phyloP scores from a whole-genome alignment of 2,888 invertebrate genomes.

The Caenorhabditis auriculariae region DNA sequence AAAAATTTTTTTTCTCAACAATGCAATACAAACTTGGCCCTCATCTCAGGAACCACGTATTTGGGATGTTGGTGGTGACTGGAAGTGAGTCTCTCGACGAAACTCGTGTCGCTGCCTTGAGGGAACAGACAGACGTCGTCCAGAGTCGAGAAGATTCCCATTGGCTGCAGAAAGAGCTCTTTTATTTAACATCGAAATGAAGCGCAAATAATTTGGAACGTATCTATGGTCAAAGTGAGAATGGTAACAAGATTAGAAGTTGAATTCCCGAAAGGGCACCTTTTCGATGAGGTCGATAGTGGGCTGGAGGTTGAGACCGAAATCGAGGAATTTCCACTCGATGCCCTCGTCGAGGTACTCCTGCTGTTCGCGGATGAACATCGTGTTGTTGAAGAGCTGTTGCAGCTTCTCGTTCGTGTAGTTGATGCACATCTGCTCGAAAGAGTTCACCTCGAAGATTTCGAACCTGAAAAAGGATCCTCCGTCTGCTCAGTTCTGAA shows the following conservation, averaged over 20 bases:
- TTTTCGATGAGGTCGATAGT: conserved; percentile 98
- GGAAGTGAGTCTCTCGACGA: conserved; percentile 90
- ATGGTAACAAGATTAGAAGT: background rate
- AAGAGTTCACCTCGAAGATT: conserved; percentile 79
- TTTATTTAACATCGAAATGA: background rate
- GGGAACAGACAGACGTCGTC: conserved; percentile 99
- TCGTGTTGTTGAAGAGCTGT: conserved; percentile 98
- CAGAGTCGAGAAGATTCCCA: conserved; percentile 95
- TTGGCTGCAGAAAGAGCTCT: conserved; percentile 72
- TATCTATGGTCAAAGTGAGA: background rate
- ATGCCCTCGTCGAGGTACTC: conserved; percentile 90
- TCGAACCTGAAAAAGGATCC: conserved; percentile 33
- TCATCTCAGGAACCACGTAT: conserved; percentile 74
- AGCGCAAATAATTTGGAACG: background rate
- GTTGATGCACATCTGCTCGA: conserved; percentile 98
- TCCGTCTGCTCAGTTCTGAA: no score
- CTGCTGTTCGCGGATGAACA: conserved; percentile 94
- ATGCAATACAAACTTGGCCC: conserved; percentile 9
- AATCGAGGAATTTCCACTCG: conserved; percentile 99
- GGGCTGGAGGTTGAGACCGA: conserved; percentile 95
- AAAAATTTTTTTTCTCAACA: background rate
- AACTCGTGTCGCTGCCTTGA: conserved; percentile 96
- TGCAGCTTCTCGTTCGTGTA: conserved; percentile 99
- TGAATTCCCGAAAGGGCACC: conserved; percentile 62
- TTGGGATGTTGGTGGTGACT: conserved; percentile 95